A percentile compares a stretch with the other conserved stretches of the same genome.
These are phyloP conservation scores for Lophotis ruficrista DNA, from an alignment of 2,113 vertebrate genomes.

Conservation along the genomic window DNA sequence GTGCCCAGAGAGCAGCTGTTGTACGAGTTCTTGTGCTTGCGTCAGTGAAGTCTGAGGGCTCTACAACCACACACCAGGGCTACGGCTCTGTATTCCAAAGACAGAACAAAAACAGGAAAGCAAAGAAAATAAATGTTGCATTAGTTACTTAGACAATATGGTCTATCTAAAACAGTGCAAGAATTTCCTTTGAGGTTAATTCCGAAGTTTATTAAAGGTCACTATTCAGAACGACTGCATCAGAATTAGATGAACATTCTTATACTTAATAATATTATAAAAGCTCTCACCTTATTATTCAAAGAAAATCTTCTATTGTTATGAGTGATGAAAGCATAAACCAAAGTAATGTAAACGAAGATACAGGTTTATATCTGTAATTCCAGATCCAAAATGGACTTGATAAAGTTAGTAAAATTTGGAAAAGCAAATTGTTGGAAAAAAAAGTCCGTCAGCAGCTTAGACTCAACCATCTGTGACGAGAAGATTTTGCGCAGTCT, in stretches of 20 bases:
- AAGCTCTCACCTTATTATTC: not conserved
- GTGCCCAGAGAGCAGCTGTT: accelerated
- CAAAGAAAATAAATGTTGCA: not conserved
- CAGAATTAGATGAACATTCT: not conserved
- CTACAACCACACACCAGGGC: not conserved
- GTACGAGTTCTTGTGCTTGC: not conserved
- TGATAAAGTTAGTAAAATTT: not conserved
- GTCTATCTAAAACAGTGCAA: not conserved
- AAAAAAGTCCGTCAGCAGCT: not conserved
- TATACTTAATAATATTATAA: not conserved
- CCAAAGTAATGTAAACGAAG: not conserved
- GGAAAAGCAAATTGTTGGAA: not conserved
- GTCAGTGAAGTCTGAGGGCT: accelerated
- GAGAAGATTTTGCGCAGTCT: not conserved
- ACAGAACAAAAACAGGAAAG: not conserved
- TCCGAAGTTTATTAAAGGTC: not conserved
- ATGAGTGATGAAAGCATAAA: not conserved
- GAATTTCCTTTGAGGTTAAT: not conserved
- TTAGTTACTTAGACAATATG: not conserved
- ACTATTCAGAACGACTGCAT: not conserved
- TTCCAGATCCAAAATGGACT: not conserved
- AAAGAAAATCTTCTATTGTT: not conserved
- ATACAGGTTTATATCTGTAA: not conserved
- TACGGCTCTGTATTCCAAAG: not conserved
- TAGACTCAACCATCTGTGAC: not conserved